A percentile compares a stretch with the other conserved stretches of the same genome.
phyloP scores from a whole-genome alignment of 2,113 vertebrate species.

The Tautogolabrus adspersus region DNA sequence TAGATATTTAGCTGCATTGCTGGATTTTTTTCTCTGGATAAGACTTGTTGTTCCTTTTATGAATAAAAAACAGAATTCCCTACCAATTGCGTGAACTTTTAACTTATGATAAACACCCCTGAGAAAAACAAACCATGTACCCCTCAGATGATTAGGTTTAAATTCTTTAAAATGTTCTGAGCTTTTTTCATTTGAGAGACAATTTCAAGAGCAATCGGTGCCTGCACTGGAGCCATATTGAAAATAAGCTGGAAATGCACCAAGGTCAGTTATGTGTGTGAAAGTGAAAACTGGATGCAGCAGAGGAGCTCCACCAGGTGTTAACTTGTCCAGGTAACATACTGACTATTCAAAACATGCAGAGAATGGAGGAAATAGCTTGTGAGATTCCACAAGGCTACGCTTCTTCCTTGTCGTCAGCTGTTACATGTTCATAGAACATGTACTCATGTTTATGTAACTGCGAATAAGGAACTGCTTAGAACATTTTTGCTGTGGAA shows the following conservation, averaged over 20 bases:
- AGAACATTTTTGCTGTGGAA: background rate
- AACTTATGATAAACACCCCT: background rate
- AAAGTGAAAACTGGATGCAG: slow-evolving; percentile 14
- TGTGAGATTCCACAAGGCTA: slow-evolving; percentile 17
- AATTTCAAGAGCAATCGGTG: background rate
- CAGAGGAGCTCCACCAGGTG: slow-evolving; percentile 43
- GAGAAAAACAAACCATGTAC: background rate
- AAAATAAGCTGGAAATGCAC: background rate
- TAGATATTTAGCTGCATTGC: background rate
- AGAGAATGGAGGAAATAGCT: slow-evolving; percentile 58
- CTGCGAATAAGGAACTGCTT: background rate
- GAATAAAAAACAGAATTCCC: background rate
- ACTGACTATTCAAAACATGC: slow-evolving; percentile 55
- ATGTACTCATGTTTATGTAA: background rate
- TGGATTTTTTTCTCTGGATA: background rate
- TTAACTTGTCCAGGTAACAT: slow-evolving; percentile 55
- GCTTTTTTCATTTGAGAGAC: background rate
- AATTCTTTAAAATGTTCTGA: background rate
- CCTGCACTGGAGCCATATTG: background rate
- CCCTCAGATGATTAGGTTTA: background rate
- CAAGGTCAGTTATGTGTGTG: background rate
- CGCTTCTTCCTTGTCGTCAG: slow-evolving; percentile 1
- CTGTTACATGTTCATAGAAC: background rate
- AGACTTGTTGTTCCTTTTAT: background rate
- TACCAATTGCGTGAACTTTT: background rate